These are phyloP conservation scores for Melinaea marsaeus DNA, from an alignment of 2,888 invertebrate species.

Conservation along the genomic window DNA sequence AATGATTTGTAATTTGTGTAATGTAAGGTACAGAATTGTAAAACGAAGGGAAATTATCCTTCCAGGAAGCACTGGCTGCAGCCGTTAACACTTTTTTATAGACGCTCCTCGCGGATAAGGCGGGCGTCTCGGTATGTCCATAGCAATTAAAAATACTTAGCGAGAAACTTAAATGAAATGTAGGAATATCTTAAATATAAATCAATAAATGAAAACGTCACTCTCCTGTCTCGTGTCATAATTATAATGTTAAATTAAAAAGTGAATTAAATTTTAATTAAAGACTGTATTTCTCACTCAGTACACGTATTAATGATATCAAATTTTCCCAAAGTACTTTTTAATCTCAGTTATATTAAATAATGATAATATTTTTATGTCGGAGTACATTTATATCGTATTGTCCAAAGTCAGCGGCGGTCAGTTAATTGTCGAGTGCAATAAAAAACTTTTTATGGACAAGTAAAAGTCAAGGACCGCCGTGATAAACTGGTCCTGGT, in stretches of 20 bases:
- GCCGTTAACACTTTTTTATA: constrained; percentile 27
- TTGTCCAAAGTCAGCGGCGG: constrained; percentile 16
- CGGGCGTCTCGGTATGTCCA: background rate
- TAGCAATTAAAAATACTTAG: background rate
- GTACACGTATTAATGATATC: no score
- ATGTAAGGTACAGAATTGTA: constrained; percentile 12
- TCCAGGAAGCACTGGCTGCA: constrained; percentile 24
- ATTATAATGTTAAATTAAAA: no score
- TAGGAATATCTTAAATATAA: no score
- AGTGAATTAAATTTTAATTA: no score
- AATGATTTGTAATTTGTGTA: constrained; percentile 11
- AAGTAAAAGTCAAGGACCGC: constrained; percentile 34
- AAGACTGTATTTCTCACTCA: no score
- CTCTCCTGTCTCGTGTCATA: no score
- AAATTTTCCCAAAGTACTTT: background rate
- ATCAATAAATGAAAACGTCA: no score
- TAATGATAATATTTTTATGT: background rate
- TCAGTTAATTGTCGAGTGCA: constrained; percentile 24
- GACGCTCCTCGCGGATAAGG: background rate
- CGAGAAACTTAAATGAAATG: no score
- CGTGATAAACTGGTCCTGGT: constrained; percentile 23
- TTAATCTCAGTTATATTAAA: background rate
- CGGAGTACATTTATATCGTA: constrained; percentile 10
- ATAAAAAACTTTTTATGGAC: constrained; percentile 26
- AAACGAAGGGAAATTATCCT: constrained; percentile 11